Base-by-base conservation (phyloP, 2,113 vertebrate genomes). In the Agelaius tricolor region DNA sequence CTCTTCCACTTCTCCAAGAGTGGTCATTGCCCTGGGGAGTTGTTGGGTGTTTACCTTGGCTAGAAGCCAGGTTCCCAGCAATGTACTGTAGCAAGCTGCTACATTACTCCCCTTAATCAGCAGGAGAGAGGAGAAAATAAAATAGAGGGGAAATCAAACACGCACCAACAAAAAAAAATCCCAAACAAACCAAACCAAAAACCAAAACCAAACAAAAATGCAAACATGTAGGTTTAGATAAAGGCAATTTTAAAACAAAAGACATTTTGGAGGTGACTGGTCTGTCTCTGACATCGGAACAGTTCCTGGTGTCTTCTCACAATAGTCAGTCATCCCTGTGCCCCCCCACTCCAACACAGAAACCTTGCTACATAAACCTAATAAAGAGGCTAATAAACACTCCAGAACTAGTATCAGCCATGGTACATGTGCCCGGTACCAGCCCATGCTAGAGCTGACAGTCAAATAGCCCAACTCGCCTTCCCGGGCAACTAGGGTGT, bases 341-440 rank as follows among this genome's bases (percentile, higher is more conserved):
- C 4, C 4, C 2, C 1, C 2, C 2, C 12, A 24, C 7, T 7
- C 21, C 18, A 33, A 26, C 24, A 68, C 14, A 1, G 2, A 86
- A 78, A 79, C 9, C 35, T 86, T 55, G 51, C 28, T 59, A 41
- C 5, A 24, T 27, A 57, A 73, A 52, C 12, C 6, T 17, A 69
- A 69, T 35, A 71, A 39, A 47, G 20, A 71, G 18, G 43, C 44
- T 81, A 69, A 87, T 77, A 55, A 77, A 81, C 30, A 27, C 10
- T 43, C 5, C 7, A 85, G 10, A 46, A 27, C 41, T 30, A 22
- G 10, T 33, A 58, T 44, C 33, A 82, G 18, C 21, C 68, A 59
- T 0, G 0, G 17, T 49, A 52, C 41, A 58, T 44, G 28, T 54
- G 19, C 10, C 22, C 15, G 14, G 37, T 54, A 23, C 23, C 28